Evolutionary conservation across 2,797 vertebrate species (phyloP).

Genomic region (Macropus fuliginosus): DNA sequence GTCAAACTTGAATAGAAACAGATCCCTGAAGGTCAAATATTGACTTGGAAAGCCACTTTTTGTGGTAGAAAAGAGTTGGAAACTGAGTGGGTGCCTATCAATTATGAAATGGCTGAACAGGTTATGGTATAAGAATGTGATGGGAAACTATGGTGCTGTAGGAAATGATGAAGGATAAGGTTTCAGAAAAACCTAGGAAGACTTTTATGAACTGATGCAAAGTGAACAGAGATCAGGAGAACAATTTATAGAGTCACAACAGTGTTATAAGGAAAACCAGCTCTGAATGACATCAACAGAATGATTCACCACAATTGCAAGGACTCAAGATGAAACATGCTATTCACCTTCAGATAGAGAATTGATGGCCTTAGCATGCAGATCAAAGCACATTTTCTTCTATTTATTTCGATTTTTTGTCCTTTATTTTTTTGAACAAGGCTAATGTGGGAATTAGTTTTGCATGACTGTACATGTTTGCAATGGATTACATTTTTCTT

Average conservation of each 20-base stretch:
- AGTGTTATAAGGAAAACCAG: background rate
- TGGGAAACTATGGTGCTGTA: background rate
- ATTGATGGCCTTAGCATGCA: background rate
- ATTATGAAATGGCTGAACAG: background rate
- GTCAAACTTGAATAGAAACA: background rate
- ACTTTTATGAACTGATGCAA: background rate
- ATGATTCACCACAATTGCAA: background rate
- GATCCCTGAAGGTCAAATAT: background rate
- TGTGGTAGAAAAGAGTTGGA: background rate
- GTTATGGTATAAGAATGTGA: background rate
- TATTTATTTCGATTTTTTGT: background rate
- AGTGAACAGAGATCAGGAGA: background rate
- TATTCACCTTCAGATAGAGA: background rate
- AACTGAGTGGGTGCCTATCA: background rate
- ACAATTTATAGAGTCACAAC: background rate
- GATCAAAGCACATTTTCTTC: background rate
- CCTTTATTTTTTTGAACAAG: background rate
- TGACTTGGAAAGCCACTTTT: background rate
- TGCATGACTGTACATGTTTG: background rate
- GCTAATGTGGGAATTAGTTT: background rate
- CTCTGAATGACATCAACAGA: background rate
- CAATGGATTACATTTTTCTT: background rate
- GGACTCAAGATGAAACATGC: background rate
- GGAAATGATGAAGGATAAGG: background rate
- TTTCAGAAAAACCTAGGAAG: background rate